Evolutionary conservation across 2,797 vertebrate species (phyloP).

Genomic region (Lutjanus argentimaculatus): DNA sequence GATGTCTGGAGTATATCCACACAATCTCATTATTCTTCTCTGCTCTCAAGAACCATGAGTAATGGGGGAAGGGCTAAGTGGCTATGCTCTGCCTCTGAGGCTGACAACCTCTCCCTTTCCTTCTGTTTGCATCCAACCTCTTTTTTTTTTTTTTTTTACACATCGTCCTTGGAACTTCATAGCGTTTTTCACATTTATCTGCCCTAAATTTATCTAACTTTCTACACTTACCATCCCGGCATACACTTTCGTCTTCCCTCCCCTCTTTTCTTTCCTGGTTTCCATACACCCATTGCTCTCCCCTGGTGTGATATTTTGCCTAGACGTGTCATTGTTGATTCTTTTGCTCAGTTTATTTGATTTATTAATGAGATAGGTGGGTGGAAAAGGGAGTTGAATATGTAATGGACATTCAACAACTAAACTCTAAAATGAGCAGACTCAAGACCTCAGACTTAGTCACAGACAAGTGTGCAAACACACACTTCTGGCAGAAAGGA

Average conservation of each 20-base stretch:
- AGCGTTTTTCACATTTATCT: not conserved
- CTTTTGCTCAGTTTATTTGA: constrained; percentile 32
- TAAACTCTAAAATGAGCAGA: constrained; percentile 24
- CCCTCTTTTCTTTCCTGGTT: not conserved
- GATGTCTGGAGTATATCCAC: constrained; percentile 50
- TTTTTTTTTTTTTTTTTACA: not conserved
- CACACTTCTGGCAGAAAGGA: not conserved
- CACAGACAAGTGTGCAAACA: not conserved
- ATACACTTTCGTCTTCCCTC: not conserved
- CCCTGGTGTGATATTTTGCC: constrained; percentile 26
- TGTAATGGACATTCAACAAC: constrained; percentile 13
- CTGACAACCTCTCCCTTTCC: constrained; percentile 4
- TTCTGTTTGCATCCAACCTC: not conserved
- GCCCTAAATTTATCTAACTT: not conserved
- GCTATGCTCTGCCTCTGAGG: constrained; percentile 18
- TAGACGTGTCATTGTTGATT: constrained; percentile 13
- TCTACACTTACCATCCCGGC: not conserved
- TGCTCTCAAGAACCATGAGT: constrained; percentile 32
- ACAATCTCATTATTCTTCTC: constrained; percentile 67
- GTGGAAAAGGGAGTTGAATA: constrained; percentile 23
- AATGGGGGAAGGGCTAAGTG: constrained; percentile 58
- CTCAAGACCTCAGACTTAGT: constrained; percentile 5
- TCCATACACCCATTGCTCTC: not conserved
- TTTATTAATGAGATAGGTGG: constrained; percentile 50
- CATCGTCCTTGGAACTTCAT: not conserved